Base-by-base conservation (phyloP, 2,797 vertebrate genomes). In the Pogonophryne albipinna region DNA sequence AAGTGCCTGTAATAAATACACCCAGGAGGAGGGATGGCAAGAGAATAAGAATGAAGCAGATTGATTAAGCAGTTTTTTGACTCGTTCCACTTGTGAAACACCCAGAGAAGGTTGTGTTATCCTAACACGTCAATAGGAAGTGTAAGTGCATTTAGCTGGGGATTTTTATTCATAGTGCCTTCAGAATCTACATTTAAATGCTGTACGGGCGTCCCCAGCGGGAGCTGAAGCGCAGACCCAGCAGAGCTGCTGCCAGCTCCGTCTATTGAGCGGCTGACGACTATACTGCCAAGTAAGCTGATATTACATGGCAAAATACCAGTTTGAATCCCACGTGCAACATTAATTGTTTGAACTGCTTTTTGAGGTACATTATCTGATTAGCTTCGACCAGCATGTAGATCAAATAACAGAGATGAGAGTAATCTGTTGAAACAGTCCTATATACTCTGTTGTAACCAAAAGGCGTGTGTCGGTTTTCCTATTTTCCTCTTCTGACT, bases 1-100 rank as follows among this genome's bases (percentile, higher is more conserved):
- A 64, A 82, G 62, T 45, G 65, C 20, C 67, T 76, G 80, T 74
- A 72, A 83, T 85, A 75, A 82, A 86, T 76, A 85, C 83, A 73
- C 31, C 13, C 47, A 34, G 8, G 60, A 63, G 68, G 64, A 66
- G 68, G 65, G 61, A 42, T 49, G 73, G 70, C 62, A 65, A 55
- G 47, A 64, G 78, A 71, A 45, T 20, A 55, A 62, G 56, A 69
- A 72, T 75, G 74, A 80, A 85, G 27, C 61, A 41, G 65, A 80
- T 49, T 82, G 72, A 77, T 76, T 55, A 77, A 67, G 62, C 55
- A 8, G 46, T 79, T 80, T 63, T 82, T 63, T 64, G 57, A 73
- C 65, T 61, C 60, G 31, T 77, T 79, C 19, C n/a, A 44, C 71
- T 34, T 71, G 66, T 63, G 57, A 66, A 84, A 80, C 73, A 45